These are phyloP conservation scores for Tapirus indicus DNA, from an alignment of 2,797 vertebrate species.

Conservation along the genomic window DNA sequence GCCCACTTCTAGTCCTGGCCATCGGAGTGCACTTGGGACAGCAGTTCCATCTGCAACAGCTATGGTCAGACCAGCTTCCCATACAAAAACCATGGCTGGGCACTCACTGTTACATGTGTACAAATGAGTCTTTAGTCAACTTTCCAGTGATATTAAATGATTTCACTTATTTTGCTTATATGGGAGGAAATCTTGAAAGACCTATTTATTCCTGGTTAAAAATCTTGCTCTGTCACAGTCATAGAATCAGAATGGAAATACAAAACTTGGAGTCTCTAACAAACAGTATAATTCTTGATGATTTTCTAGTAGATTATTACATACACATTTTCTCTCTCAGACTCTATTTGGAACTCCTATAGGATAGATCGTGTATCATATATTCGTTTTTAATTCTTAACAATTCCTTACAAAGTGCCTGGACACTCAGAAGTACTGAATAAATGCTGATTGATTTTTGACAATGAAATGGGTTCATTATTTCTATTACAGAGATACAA, in stretches of 20 bases:
- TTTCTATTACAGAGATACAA: neutral
- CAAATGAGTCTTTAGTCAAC: neutral
- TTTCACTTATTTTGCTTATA: neutral
- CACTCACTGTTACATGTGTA: fast-evolving
- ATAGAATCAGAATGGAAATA: neutral
- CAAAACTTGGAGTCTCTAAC: neutral
- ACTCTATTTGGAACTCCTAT: neutral
- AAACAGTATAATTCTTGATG: neutral
- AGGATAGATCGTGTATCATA: neutral
- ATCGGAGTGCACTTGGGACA: neutral
- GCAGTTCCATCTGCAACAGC: too few relatives aligned
- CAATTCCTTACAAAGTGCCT: neutral
- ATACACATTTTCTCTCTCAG: neutral
- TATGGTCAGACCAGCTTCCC: neutral
- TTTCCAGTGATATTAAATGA: too few relatives aligned
- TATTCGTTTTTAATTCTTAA: neutral
- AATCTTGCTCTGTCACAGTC: neutral
- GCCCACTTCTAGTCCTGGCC: neutral
- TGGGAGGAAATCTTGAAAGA: neutral
- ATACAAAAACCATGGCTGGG: neutral
- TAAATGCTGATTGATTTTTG: slow-evolving; percentile 11
- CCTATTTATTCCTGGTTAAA: neutral
- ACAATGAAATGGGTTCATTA: neutral
- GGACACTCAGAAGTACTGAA: neutral
- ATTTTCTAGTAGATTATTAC: neutral